Evolutionary conservation across 2,797 vertebrate species (phyloP).

Genomic region (Typhlichthys subterraneus): DNA sequence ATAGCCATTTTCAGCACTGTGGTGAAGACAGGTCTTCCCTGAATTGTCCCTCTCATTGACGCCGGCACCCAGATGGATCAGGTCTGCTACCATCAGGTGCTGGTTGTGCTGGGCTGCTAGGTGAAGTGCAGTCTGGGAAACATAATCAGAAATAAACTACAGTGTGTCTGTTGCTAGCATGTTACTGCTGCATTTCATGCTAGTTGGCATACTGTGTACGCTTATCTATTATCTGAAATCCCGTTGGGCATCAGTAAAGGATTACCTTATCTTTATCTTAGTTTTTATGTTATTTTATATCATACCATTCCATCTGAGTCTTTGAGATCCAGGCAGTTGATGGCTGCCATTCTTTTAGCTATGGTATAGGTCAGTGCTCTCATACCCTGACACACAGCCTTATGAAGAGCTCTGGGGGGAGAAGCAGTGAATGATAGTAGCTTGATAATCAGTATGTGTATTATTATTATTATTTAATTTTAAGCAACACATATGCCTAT

Average conservation of each 20-base stretch:
- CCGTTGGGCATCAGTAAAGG: too few species aligned
- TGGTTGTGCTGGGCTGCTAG: constrained; percentile 86
- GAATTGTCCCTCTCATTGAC: constrained; percentile 73
- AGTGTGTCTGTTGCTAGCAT: too few species aligned
- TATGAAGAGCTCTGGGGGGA: constrained; percentile 77
- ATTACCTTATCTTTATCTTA: not conserved
- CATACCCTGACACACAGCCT: constrained; percentile 77
- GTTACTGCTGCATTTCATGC: not conserved
- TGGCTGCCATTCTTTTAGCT: constrained; percentile 74
- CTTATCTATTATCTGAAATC: too few species aligned
- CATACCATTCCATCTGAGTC: constrained; percentile 82
- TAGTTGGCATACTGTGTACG: not conserved
- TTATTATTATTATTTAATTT: not conserved
- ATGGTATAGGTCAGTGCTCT: constrained; percentile 78
- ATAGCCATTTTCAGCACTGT: constrained; percentile 84
- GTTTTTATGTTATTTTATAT: not conserved
- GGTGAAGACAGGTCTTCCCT: constrained; percentile 84
- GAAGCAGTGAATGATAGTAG: not conserved
- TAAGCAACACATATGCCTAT: not conserved
- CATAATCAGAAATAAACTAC: not conserved
- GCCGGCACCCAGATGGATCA: constrained; percentile 80
- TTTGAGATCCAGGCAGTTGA: constrained; percentile 78
- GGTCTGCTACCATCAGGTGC: constrained; percentile 82
- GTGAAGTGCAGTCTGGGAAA: constrained; percentile 82
- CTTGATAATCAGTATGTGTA: not conserved